Conservation (phyloP, 2,113 vertebrate species). For the Stegostoma tigrinum region DNA sequence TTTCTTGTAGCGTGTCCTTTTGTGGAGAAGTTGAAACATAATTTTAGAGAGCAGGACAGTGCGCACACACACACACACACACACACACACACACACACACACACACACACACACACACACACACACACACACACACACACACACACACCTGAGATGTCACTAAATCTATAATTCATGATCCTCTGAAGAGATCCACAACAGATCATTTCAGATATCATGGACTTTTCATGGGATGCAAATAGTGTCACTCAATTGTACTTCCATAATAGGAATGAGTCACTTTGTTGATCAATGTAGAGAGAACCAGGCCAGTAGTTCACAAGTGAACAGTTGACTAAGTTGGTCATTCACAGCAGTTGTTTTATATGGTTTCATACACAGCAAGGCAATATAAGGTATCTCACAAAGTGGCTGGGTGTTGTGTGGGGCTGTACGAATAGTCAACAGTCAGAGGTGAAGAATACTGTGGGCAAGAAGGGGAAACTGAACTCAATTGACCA, state of each 20-base stretch:
- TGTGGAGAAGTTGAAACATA: slow-evolving; percentile 5
- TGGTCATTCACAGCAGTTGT: neutral
- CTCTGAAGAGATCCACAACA: neutral
- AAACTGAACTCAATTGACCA: neutral
- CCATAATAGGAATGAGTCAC: neutral
- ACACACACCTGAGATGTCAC: neutral
- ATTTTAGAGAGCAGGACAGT: neutral
- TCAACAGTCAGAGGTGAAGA: neutral
- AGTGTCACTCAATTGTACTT: neutral
- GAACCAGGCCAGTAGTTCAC: neutral
- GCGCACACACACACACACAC: neutral
- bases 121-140: too few species aligned
- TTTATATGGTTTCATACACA: too few species aligned
- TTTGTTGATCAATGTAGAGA: neutral
- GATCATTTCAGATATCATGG: neutral
- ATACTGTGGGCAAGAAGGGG: too few species aligned
- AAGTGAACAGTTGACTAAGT: too few species aligned
- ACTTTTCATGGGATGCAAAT: neutral
- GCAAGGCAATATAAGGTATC: too few species aligned
- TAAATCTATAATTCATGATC: neutral
- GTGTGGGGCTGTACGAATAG: too few species aligned
- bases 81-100: too few species aligned
- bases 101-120: too few species aligned
- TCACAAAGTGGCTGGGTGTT: neutral
- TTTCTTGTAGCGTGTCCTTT: slow-evolving; percentile 68